phyloP scores from a whole-genome alignment of 2,888 invertebrate genomes.

The Gymnocheta viridis region DNA sequence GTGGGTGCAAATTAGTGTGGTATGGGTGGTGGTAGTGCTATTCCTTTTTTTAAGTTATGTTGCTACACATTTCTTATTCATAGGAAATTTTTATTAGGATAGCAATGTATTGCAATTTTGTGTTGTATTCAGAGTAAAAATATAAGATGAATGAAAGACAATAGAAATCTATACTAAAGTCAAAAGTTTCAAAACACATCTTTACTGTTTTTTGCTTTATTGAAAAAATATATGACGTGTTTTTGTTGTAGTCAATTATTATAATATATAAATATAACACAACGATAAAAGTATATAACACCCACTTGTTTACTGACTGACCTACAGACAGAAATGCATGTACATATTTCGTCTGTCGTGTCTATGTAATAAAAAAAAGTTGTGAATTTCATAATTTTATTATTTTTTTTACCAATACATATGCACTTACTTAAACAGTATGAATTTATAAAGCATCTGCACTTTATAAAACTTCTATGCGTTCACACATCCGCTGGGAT shows the following conservation, averaged over 20 bases:
- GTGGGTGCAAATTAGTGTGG: conserved; percentile 18
- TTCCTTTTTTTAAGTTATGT: neutral
- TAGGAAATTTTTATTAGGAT: neutral
- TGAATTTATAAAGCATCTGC: neutral
- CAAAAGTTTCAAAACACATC: neutral
- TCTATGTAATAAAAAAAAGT: neutral
- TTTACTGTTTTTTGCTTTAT: neutral
- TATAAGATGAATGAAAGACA: neutral
- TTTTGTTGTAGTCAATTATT: no score
- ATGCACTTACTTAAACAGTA: neutral
- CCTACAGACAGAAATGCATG: conserved; percentile 53
- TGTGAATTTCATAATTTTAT: neutral
- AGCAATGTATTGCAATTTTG: neutral
- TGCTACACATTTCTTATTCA: conserved; percentile 3
- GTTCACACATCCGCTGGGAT: conserved; percentile 65
- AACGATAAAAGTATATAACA: conserved; percentile 9
- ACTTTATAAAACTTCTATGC: conserved; percentile 43
- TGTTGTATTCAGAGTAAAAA: neutral
- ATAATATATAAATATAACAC: no score
- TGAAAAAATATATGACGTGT: neutral
- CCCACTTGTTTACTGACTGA: conserved; percentile 31
- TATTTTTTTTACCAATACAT: neutral
- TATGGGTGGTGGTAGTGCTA: conserved; percentile 73
- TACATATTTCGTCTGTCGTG: neutral
- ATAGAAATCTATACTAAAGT: neutral